Evolutionary conservation across 1,140 invertebrate species (phyloP), one percentile per base, ranked within the genome.

Genomic region (Pissodes strobi): DNA sequence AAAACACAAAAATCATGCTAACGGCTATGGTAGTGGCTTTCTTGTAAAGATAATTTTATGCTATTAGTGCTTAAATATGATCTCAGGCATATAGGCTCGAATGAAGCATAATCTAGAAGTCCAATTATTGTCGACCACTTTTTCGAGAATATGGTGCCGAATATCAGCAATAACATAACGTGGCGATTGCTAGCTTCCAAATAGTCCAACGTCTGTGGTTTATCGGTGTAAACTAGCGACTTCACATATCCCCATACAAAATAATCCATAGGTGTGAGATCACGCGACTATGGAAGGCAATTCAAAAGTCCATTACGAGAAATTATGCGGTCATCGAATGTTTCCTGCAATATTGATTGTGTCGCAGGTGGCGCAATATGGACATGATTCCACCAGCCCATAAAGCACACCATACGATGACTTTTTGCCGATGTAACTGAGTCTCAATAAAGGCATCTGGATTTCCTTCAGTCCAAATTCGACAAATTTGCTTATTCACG

Each of bases 221-320:
- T 68, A 71, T 72, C 34, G 17, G 74, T n/a, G 18, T 49, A 56
- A 15, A 43, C 39, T 8, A 17, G 39, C 8, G 39, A 43, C 39
- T 43, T 43, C 8, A 19, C 39, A 34, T 71, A 74, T 34, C 68
- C 67, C 68, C 68, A 73, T n/a, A 74, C 10, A 68, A 74, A 75
- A 58, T 69, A 75, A 56, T 76, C 71, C 12, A 53, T 56, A 41
- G 64, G 69, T 4, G 48, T 67, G 2, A 70, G 30, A 63, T 72
- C 61, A 21, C 55, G 60, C 8, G 57, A 66, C 19, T 66, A 15
- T 45, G 68, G 66, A 18, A 69, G 69, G 68, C 63, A 72, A 56
- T 71, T 41, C 43, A 69, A 60, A 30, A 64, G 41, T 15, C 66
- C 64, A 21, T 2, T 2, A 45, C 8, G 15, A n/a, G n/a, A n/a